Evolutionary conservation across 2,888 invertebrate species (phyloP), one percentile per base, ranked within the genome.

Genomic region (Parnassius mnemosyne): DNA sequence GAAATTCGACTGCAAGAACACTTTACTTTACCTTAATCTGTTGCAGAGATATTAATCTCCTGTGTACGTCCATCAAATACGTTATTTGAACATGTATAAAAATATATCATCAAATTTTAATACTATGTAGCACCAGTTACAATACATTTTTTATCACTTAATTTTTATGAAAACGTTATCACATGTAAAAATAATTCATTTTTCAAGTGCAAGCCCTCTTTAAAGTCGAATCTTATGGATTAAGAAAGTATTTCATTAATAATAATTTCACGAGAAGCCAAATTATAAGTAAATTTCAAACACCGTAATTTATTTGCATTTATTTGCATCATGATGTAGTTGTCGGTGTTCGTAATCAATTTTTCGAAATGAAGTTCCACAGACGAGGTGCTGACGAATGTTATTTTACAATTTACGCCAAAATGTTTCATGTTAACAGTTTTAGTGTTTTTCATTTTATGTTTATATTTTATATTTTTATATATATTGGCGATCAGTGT

Each of bases 1-100:
- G 60, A 63, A 66, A 65, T 68, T 64, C 62, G 50, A 58, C 25
- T 51, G 42, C 59, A 55, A 56, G 60, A 61, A 13, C 57, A 60
- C 57, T n/a, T n/a, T n/a, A 63, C 57, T 62, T 50, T 57, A 44
- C 62, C 57, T 61, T 61, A 61, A 61, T 57, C 56, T 53, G 53
- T 61, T 57, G 61, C 61, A 53, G 47, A 49, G 53, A 61, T 61
- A 61, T 61, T 61, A 61, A 57, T 52, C 57, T 49, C 47, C 13
- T 47, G 41, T 56, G 47, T 53, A 57, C 53, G 25, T 61, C 55
- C 12, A n/a, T 34, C 34, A 51, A 44, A n/a, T 58, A 44, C 25
- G 34, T 58, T 43, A 25, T 44, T 10, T 44, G 43, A n/a, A 7
- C 12, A 12, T 9, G 43, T 58, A 25, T 58, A 5, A 52, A 52